Conservation (phyloP, 2,797 vertebrate genomes). For the Mormyrus proboscirostris region DNA sequence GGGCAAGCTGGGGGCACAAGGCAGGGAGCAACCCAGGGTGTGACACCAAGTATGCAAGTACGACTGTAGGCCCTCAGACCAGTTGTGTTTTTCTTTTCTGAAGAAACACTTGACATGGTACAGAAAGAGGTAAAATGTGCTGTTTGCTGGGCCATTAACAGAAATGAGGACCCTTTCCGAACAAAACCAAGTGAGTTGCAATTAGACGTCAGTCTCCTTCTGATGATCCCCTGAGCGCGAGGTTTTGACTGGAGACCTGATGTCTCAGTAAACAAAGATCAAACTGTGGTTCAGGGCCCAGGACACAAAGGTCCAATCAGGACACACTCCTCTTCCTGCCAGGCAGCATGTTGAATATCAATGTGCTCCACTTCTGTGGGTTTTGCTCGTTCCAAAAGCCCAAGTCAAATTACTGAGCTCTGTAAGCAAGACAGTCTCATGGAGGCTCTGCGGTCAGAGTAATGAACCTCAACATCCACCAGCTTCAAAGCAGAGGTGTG, state of each 20-base stretch:
- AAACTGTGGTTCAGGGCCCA: not conserved
- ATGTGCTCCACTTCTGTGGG: conserved; percentile 8
- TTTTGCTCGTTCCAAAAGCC: conserved; percentile 14
- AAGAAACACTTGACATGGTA: conserved; percentile 1
- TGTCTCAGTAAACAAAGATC: not conserved
- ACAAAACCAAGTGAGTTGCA: not conserved
- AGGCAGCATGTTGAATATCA: not conserved
- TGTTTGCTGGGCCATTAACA: not conserved
- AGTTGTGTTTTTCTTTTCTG: not conserved
- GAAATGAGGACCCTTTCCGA: not conserved
- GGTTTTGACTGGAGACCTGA: not conserved
- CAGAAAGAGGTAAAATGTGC: not conserved
- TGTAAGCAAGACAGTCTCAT: not conserved
- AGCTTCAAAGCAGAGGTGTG: not conserved
- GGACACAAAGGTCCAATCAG: not conserved
- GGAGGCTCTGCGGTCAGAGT: not conserved
- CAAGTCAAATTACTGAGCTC: conserved; percentile 17
- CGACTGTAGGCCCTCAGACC: not conserved
- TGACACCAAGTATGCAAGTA: not conserved
- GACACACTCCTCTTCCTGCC: not conserved
- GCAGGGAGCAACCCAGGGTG: not conserved
- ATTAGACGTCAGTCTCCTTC: conserved; percentile 1
- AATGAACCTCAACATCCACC: not conserved
- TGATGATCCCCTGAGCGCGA: not conserved
- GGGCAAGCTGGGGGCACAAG: not conserved